Evolutionary conservation across 2,113 vertebrate species (phyloP), one percentile per base, ranked within the genome.

Genomic region (Toxostoma redivivum): DNA sequence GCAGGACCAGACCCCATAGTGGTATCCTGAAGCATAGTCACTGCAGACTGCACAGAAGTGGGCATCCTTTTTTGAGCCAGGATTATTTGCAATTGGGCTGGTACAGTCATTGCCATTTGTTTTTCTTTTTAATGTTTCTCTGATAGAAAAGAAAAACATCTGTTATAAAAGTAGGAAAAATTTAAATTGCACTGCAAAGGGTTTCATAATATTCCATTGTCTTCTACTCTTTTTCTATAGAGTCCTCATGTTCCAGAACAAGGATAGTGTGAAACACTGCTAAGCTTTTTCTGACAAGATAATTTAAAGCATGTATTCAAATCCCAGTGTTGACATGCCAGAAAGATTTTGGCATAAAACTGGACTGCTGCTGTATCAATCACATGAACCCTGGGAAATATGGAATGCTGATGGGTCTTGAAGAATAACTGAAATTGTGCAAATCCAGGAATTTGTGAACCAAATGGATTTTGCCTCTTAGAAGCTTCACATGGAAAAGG

Each of bases 1-100:
- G 56, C 99, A 99, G 0, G 99, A 99, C 99, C 99, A 99, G 71
- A 99, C 99, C 3, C 99, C 99, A 5, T 99, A 99, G 97, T 99
- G 99, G 96, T 99, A 99, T n/a, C 99, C 99, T 1, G 99, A 99
- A n/a, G 99, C 99, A 8, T 99, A 99, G 94, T 99, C 99, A 19
- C 98, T 99, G 97, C 99, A 99, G 82, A 99, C 99, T 0, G 99
- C 99, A 35, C 99, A 99, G 97, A 99, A 99, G 96, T 99, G 99
- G 73, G 98, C 98, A 87, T 99, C 99, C 27, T 98, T 97, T 97
- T 99, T 99, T 25, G 98, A 97, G 31, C 85, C 84, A 6, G 97
- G 93, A 21, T 98, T 98, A 74, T 92, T 96, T 88, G 96, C 93
- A 51, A 95, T 80, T 11, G 98, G 97, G 94, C 98, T 98, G 66